A percentile compares a stretch with the other conserved stretches of the same genome.
Conservation (phyloP, 2,113 vertebrate genomes). For the Antechinus stuartii region DNA sequence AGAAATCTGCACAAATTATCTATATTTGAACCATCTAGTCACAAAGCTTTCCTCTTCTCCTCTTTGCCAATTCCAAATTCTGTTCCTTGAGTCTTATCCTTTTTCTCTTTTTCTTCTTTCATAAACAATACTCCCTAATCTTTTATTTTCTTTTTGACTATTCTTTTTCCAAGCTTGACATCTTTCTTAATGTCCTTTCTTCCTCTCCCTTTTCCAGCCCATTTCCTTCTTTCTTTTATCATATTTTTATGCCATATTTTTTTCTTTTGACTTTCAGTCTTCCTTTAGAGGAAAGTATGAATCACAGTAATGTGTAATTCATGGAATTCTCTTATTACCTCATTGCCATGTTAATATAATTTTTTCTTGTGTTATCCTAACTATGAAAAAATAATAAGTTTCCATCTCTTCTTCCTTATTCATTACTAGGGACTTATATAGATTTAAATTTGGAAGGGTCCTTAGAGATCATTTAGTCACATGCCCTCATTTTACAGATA, state of each 20-base stretch:
- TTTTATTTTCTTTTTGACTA: neutral
- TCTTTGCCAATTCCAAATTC: neutral
- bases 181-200: neutral
- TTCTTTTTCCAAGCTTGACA: neutral
- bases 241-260: neutral
- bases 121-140: neutral
- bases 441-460: neutral
- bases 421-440: neutral
- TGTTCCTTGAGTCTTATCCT: neutral
- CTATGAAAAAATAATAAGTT: neutral
- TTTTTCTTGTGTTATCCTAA: neutral
- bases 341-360: neutral
- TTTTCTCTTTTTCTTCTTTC: neutral
- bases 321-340: neutral
- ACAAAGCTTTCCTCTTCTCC: neutral
- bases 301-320: neutral
- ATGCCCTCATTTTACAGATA: neutral
- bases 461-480: neutral
- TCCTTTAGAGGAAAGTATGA: neutral
- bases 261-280: neutral
- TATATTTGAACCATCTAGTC: neutral
- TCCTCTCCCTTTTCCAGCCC: neutral
- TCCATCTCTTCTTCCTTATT: neutral
- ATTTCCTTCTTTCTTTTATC: neutral
- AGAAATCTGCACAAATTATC: neutral